phyloP scores from a whole-genome alignment of 2,888 invertebrate genomes.

The Nowickia ferox region DNA sequence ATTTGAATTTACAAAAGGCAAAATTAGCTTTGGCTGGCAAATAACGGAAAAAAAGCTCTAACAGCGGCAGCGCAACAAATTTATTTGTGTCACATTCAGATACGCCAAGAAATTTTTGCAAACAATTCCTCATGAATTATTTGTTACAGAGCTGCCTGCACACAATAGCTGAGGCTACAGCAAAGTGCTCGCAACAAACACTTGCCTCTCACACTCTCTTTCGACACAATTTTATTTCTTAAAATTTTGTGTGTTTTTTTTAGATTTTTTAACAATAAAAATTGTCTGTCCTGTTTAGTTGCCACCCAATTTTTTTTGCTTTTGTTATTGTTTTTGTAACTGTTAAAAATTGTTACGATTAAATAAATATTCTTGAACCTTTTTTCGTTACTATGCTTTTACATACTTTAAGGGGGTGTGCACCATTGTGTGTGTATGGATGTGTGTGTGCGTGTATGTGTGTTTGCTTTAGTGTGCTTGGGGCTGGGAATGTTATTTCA shows the following conservation, averaged over 20 bases:
- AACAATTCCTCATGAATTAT: conserved; percentile 81
- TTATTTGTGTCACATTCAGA: conserved; percentile 82
- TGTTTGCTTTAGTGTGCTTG: conserved; percentile 41
- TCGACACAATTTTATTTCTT: conserved; percentile 23
- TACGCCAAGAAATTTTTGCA: conserved; percentile 77
- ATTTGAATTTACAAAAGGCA: conserved; percentile 50
- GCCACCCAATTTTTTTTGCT: conserved; percentile 42
- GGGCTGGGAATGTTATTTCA: conserved; percentile 50
- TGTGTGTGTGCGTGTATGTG: conserved; percentile 1
- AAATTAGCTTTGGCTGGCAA: conserved; percentile 63
- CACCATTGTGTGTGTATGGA: background rate
- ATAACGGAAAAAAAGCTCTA: conserved; percentile 53
- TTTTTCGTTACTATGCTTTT: conserved; percentile 36
- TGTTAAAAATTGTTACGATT: conserved; percentile 60
- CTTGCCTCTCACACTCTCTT: conserved; percentile 13
- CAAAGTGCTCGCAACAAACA: conserved; percentile 14
- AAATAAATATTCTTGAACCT: conserved; percentile 52
- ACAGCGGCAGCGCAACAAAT: conserved; percentile 78
- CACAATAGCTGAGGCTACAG: conserved; percentile 9
- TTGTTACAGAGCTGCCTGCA: conserved; percentile 58
- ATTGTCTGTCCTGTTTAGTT: conserved; percentile 54
- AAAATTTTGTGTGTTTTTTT: background rate
- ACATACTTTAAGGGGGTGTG: conserved; percentile 48
- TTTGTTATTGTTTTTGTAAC: conserved; percentile 21
- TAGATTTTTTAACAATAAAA: conserved; percentile 2